phyloP scores from a whole-genome alignment of 2,113 vertebrate species.

The Plotosus lineatus region DNA sequence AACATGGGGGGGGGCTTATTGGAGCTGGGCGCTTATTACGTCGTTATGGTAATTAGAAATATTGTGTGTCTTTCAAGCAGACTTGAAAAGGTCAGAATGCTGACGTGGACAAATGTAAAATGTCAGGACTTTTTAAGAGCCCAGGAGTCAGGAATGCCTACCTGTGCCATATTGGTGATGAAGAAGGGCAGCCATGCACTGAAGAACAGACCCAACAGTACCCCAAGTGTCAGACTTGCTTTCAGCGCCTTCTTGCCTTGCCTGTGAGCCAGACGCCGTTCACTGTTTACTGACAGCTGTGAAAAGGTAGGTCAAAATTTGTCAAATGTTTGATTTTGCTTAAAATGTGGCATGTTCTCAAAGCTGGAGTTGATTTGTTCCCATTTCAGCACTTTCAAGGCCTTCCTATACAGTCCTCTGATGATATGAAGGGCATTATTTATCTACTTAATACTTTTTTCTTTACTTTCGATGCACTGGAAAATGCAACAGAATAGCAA shows the following conservation, averaged over 20 bases:
- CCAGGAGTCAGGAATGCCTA: constrained; percentile 61
- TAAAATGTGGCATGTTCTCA: neutral
- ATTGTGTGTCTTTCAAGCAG: neutral
- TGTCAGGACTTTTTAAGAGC: neutral
- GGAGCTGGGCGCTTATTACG: too few relatives aligned
- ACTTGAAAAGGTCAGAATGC: neutral
- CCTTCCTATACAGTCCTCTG: constrained; percentile 2
- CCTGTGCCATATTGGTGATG: constrained; percentile 89
- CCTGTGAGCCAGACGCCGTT: constrained; percentile 82
- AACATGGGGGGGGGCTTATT: too few relatives aligned
- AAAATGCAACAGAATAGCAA: neutral
- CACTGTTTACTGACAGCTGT: constrained; percentile 69
- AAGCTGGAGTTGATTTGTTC: neutral
- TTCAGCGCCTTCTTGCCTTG: constrained; percentile 91
- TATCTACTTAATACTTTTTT: neutral
- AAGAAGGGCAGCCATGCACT: constrained; percentile 96
- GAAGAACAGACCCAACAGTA: constrained; percentile 94
- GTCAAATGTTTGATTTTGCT: neutral
- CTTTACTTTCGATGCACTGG: neutral
- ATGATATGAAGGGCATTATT: constrained; percentile 33
- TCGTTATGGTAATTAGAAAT: too few relatives aligned
- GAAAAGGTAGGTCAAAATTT: neutral
- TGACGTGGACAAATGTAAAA: neutral
- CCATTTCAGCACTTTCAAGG: neutral
- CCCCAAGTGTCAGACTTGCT: constrained; percentile 91